Base-by-base conservation (phyloP, 2,888 invertebrate species). In the Crocallis elinguaria region DNA sequence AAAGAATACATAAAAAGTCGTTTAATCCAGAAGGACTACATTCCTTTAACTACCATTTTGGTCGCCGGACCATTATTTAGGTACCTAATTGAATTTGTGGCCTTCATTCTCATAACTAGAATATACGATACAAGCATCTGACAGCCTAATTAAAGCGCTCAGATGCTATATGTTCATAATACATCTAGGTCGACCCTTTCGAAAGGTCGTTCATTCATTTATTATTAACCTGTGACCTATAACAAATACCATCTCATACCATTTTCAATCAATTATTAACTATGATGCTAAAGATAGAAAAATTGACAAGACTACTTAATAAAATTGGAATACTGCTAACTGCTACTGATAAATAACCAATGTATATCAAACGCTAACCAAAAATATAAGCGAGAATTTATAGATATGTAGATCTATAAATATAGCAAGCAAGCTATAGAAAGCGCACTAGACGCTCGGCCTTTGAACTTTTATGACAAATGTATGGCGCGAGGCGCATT, bases 221-320 rank as follows among this genome's bases (percentile, higher is more conserved):
- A 37, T 44, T 55, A 38, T 27, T 36, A 38, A 46, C 43, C 14
- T 32, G n/a, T 49, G 55, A 52, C 51, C 37, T 51, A 36, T 39
- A 16, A 30, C 19, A 44, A 49, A 49, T 46, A 14, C 16, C 12
- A 7, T 14, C 5, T 13, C 9, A 3, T 36, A 17, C 21, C 41
- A 41, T 37, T 50, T 50, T 41, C 11, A 33, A 46, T 21, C 13
- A 19, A 12, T 36, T 2, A 12, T 36, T 4, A 8, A 11, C 17
- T 14, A 19, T 11, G 2, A 35, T 23, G n/a, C 16, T 4, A 35
- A 35, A 19, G 35, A 11, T 11, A 35, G n/a, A 6, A 16, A 16
- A n/a, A 35, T 6, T 8, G n/a, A 17, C 5, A 30, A 3, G 11
- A 6, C 5, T 2, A 27, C 27, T 27, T n/a, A n/a, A 27, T 27